Base-by-base conservation (phyloP, 2,797 vertebrate species). In the Furcifer pardalis region DNA sequence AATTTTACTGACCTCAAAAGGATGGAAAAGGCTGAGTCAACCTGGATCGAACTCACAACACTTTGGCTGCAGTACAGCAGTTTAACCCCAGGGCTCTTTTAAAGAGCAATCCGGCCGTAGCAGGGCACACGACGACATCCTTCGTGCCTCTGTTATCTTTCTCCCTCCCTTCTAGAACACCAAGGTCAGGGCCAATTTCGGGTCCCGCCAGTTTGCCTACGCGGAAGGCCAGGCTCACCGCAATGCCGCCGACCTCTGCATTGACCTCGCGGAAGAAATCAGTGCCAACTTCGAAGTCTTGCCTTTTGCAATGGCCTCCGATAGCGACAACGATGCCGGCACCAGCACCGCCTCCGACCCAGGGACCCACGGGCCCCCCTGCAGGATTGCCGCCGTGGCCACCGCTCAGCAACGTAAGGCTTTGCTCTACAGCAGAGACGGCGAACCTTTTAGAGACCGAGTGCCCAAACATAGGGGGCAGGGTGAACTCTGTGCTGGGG, bases 271-370 rank as follows among this genome's bases (percentile, higher is more conserved):
- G 0, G 98, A 99, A 85, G 99, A 99, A 95, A 99, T 99, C 87
- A 99, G 98, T 0, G 98, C 98, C 86, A 99, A 99, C 95, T 99
- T 99, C n/a, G 98, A 99, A 95, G 99, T 98, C 0, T 92, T 99
- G 79, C 99, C 99, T 32, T 99, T 99, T 81, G 99, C 99, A 81
- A 99, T 99, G 98, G 98, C 99, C 42, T 99, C 98, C 2, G 99
- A 99, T 92, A 99, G 98, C 0, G 99, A 99, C 91, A 99, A 99
- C 0, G 99, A 99, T 42, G 98, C 99, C 2, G 98, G 98, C 81
- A 97, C 98, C 90, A 99, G 98, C 92, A 98, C 98, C 59, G 98
- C 98, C 0, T 99, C 98, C 0, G 99, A 99, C 92, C 97, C 98
- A 0, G 99, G 98, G 62, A 98, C 96, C 60, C 98, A 99, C 0